phyloP scores from a whole-genome alignment of 2,888 invertebrate genomes.

The Plagodis dolabraria region DNA sequence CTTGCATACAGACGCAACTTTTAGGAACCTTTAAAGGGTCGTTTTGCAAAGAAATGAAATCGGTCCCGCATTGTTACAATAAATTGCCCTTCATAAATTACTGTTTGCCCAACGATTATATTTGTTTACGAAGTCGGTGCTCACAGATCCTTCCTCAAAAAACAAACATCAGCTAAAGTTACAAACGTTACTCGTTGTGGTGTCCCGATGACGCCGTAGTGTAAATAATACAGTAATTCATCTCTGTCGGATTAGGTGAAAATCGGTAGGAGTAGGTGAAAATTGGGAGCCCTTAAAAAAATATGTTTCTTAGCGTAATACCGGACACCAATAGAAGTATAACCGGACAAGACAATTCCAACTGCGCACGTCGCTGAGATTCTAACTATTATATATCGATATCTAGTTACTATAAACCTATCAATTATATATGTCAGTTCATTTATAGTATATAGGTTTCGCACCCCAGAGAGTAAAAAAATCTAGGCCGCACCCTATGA shows the following conservation, averaged over 20 bases:
- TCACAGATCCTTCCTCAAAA: conserved; percentile 10
- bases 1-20: conserved; percentile 2
- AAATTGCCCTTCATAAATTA: conserved; percentile 12
- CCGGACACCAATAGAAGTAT: no score
- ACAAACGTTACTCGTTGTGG: conserved; percentile 5
- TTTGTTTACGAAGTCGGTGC: conserved; percentile 10
- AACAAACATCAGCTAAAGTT: conserved; percentile 14
- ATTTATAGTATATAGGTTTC: no score
- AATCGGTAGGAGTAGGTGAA: no score
- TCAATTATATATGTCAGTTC: no score
- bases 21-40: background rate
- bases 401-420: no score
- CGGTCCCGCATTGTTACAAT: conserved; percentile 3
- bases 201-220: background rate
- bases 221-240: background rate
- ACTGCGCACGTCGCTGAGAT: no score
- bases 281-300: no score
- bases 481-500: no score
- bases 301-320: no score
- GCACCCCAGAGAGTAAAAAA: no score
- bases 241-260: background rate
- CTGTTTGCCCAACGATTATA: conserved; percentile 9
- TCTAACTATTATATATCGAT: no score
- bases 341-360: no score
- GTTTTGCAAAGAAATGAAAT: background rate